A percentile compares a stretch with the other conserved stretches of the same genome.
Evolutionary conservation across 1,140 invertebrate species (phyloP).

Genomic region (Trichogramma pretiosum): DNA sequence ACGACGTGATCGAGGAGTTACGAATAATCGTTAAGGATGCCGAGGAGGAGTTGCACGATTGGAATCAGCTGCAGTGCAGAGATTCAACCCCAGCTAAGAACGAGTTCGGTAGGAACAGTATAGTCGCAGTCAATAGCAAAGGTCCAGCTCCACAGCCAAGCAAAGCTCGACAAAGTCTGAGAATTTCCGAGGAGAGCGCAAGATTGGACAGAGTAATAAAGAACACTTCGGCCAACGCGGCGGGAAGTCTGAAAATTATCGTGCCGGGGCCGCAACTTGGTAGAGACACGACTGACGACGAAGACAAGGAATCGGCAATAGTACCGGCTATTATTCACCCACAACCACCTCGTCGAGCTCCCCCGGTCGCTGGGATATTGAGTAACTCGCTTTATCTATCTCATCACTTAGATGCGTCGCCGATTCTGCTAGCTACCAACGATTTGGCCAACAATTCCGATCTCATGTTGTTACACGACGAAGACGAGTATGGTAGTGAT

Average conservation of each 20-base stretch:
- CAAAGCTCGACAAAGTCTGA: constrained; percentile 2
- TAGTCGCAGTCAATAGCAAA: neutral
- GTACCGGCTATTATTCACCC: constrained; percentile 55
- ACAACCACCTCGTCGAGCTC: constrained; percentile 49
- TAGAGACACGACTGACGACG: constrained; percentile 19
- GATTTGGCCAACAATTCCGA: constrained; percentile 46
- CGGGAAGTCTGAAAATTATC: constrained; percentile 41
- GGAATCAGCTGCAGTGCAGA: constrained; percentile 21
- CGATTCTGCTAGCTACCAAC: neutral
- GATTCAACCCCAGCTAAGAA: neutral
- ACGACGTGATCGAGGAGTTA: constrained; percentile 78
- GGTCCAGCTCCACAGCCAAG: neutral
- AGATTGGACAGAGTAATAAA: constrained; percentile 4
- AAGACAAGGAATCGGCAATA: constrained; percentile 49
- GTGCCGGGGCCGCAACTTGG: constrained; percentile 33
- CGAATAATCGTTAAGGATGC: constrained; percentile 77
- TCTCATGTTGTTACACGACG: constrained; percentile 46
- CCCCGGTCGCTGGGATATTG: constrained; percentile 25
- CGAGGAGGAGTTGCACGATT: constrained; percentile 56
- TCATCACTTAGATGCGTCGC: neutral
- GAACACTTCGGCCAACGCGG: too few relatives aligned
- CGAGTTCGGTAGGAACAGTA: neutral
- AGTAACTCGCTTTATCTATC: neutral
- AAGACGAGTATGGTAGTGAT: constrained; percentile 57
- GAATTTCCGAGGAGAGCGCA: constrained; percentile 60